A percentile compares a stretch with the other conserved stretches of the same genome.
Evolutionary conservation across 2,113 vertebrate genomes (phyloP).

Genomic region (Aldabrachelys gigantea): DNA sequence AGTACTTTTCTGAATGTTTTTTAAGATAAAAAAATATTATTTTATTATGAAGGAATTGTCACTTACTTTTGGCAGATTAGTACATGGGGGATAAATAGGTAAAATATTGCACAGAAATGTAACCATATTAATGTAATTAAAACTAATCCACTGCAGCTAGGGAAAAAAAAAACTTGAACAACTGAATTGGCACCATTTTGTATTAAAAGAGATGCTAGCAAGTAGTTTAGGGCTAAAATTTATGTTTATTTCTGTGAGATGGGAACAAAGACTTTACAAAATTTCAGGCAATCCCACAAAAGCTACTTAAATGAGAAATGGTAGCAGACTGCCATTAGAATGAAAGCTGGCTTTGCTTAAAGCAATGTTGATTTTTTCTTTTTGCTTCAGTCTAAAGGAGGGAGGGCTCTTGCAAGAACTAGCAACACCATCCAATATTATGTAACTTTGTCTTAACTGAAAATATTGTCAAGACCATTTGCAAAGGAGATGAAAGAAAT

Average conservation of each 20-base stretch:
- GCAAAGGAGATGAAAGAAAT: not conserved
- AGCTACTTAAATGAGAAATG: not conserved
- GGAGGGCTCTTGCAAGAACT: not conserved
- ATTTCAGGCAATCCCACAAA: not conserved
- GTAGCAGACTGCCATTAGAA: not conserved
- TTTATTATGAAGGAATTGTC: not conserved
- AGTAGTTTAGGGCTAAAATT: not conserved
- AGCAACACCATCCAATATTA: not conserved
- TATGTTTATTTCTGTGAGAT: not conserved
- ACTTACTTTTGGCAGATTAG: not conserved
- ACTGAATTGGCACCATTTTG: not conserved
- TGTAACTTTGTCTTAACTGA: not conserved
- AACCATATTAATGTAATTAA: not conserved
- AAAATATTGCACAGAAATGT: not conserved
- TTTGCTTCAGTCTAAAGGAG: not conserved
- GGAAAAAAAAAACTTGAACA: not conserved
- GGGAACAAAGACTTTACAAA: not conserved
- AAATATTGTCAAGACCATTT: not conserved
- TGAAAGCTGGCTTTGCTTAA: not conserved
- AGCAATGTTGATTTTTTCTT: not conserved
- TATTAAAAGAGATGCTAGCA: not conserved
- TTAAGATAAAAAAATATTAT: not conserved
- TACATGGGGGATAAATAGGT: not conserved
- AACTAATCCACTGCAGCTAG: not conserved
- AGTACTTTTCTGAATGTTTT: not conserved